Evolutionary conservation across 2,113 vertebrate species (phyloP), one percentile per base, ranked within the genome.

Genomic region (Myotis brandtii): DNA sequence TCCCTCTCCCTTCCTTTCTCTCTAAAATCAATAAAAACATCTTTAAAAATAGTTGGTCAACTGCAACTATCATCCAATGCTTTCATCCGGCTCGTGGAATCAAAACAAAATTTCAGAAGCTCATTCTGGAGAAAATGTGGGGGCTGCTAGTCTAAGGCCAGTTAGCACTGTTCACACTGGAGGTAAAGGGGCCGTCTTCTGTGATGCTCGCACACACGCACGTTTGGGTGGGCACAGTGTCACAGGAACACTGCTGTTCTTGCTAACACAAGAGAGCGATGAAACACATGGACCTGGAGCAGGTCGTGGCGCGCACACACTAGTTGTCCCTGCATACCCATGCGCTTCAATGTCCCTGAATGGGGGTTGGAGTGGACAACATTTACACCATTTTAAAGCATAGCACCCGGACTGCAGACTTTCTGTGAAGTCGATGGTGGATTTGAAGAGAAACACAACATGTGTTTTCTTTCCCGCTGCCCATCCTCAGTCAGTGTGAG

Each of bases 261-360:
- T 25, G 54, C 37, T 69, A 67, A 83, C 34, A 27, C 20, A 48
- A 43, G 66, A 80, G 72, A 48, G 3, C 7, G 30, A 6, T 20
- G 56, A 32, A 23, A 27, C n/a, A 59, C 37, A 23, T 7, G n/a
- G 23, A 4, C 59, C 69, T 70, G 1, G 23, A 73, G 80, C 9
- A 50, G 81, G 10, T 9, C 30, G 0, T 6, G 3, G 48, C 12
- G 6, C 43, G 37, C 16, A 9, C 43, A 34, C 27, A 43, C 12
- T 4, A 2, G 11, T 18, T 52, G 18, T 20, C 70, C 69, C 0
- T 23, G 46, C 37, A 10, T 2, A 0, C 23, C 50, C 23, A 9
- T 30, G 48, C 23, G 37, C 25, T 50, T 75, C n/a, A 40, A 16
- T 43, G 43, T 30, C 21, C 34, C 13, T 32, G 56, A 67, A 18